Base-by-base conservation (phyloP, 2,113 vertebrate genomes). In the Oreamnos americanus region DNA sequence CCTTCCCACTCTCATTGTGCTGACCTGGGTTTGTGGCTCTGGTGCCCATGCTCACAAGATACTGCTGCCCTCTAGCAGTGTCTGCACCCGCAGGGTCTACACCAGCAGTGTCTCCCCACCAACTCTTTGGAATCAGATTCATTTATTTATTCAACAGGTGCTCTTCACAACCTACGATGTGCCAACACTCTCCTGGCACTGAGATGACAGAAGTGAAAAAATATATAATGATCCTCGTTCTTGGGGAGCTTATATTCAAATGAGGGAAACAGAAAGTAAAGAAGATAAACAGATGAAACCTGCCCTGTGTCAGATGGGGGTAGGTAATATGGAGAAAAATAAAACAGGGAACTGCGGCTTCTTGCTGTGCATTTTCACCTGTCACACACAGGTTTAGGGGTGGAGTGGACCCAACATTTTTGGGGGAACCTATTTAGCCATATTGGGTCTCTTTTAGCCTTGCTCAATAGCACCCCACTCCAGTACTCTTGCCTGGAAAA, bases 351-450 rank as follows among this genome's bases (percentile, higher is more conserved):
- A 81, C 9, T 11, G 5, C 1, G 98, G 89, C 71, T 98, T 98
- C 98, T 97, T 98, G 97, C 98, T 98, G 91, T 98, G 96, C 97
- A 87, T 98, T 99, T 99, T 98, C 96, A 98, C 58, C 49, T 98
- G 94, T 97, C 96, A 94, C 84, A 97, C 96, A 79, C 95, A 95
- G 98, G 97, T 97, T 95, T 98, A 98, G 98, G 98, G 97, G 95
- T 98, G 60, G 96, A 60, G 16, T 94, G 86, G 79, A 53, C 47
- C 91, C n/a, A 45, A 90, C 28, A 10, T 90, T 97, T 97, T 95
- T 33, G 17, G 79, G 96, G 88, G 76, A 81, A 78, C 57, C 94
- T 93, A 95, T 23, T 97, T 97, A 98, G 93, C 81, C 74, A 87
- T 98, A 96, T 74, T 82, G 91, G 98, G 89, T 98, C 96, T 97